phyloP scores from a whole-genome alignment of 2,797 vertebrate species.

The Mergus octosetaceus region DNA sequence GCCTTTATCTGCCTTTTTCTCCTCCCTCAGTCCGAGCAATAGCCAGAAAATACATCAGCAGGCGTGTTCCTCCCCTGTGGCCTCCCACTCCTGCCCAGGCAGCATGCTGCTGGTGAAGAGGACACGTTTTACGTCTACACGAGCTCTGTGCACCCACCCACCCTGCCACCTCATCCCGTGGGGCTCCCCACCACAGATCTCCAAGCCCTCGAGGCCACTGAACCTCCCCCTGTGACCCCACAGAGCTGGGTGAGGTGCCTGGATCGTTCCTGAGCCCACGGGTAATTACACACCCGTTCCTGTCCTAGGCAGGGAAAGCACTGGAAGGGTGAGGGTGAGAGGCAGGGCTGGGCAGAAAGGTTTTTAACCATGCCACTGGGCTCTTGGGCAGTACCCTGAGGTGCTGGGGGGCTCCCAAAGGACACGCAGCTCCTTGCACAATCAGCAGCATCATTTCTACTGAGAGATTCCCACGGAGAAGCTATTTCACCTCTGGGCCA shows the following conservation, averaged over 20 bases:
- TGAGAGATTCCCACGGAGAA: neutral
- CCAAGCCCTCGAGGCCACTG: neutral
- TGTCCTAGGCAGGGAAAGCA: neutral
- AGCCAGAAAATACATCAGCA: constrained; percentile 38
- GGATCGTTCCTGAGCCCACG: neutral
- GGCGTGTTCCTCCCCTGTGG: neutral
- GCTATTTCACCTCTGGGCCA: neutral
- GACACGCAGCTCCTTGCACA: neutral
- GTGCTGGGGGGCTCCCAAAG: neutral
- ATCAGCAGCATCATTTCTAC: neutral
- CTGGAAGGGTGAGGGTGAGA: neutral
- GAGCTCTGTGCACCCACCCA: neutral
- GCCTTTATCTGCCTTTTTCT: neutral
- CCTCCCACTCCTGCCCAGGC: neutral
- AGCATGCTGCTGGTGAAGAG: neutral
- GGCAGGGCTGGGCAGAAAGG: neutral
- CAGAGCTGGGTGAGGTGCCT: neutral
- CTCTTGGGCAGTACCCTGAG: neutral
- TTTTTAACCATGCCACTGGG: neutral
- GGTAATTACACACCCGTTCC: neutral
- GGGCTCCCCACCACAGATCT: neutral
- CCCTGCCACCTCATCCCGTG: rapidly evolving
- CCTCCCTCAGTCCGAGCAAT: neutral
- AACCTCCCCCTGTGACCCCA: too few relatives aligned
- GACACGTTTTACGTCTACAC: neutral